A percentile compares a stretch with the other conserved stretches of the same genome.
phyloP scores from a whole-genome alignment of 2,113 vertebrate genomes.

The Pogona vitticeps region DNA sequence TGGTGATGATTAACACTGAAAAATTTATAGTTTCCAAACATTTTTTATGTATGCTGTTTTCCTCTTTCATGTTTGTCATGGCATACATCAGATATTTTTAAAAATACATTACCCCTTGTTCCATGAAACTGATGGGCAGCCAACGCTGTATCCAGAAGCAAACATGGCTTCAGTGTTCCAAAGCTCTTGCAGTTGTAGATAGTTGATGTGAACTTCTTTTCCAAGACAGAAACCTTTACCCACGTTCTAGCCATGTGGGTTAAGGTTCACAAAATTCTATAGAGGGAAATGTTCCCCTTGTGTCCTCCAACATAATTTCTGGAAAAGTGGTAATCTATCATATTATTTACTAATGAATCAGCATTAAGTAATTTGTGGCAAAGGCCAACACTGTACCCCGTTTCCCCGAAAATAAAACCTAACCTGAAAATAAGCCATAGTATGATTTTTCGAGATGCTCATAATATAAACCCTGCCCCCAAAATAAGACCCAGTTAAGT shows the following conservation, averaged over 20 bases:
- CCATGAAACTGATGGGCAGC: slow-evolving; percentile 1
- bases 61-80: neutral
- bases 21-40: too few species aligned
- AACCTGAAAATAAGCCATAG: too few species aligned
- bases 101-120: neutral
- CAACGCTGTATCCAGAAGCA: neutral
- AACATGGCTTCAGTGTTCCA: slow-evolving; percentile 1
- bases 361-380: neutral
- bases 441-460: too few species aligned
- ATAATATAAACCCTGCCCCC: too few species aligned
- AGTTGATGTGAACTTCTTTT: neutral
- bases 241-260: neutral
- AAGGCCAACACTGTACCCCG: too few species aligned
- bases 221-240: neutral
- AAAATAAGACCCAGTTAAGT: too few species aligned
- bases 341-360: neutral
- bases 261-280: neutral
- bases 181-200: slow-evolving; percentile 23
- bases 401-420: too few species aligned
- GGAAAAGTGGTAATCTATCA: neutral
- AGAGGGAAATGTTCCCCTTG: neutral
- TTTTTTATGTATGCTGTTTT: neutral
- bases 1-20: too few species aligned
- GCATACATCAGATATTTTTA: neutral
- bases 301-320: neutral